A percentile compares a stretch with the other conserved stretches of the same genome.
Evolutionary conservation across 1,140 invertebrate species (phyloP).

Genomic region (Bemisia tabaci): DNA sequence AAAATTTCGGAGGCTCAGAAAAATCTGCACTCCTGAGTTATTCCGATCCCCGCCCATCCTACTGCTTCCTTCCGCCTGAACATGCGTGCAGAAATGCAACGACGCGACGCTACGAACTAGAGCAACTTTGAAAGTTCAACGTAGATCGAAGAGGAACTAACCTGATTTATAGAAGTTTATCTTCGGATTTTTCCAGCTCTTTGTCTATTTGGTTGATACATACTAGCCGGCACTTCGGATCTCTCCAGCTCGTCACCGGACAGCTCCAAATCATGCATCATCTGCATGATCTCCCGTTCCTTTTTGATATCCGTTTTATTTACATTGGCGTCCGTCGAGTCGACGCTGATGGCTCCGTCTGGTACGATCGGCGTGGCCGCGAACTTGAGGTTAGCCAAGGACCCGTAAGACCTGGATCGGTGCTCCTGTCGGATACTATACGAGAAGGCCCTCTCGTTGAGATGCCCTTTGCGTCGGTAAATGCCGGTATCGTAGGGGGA

Average conservation of each 20-base stretch:
- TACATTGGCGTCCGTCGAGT: conserved; percentile 15
- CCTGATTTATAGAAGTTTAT: background rate
- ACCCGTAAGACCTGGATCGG: conserved; percentile 76
- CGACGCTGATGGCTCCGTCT: conserved; percentile 11
- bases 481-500: conserved; percentile 74
- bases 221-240: conserved; percentile 29
- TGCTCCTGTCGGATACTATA: conserved; percentile 89
- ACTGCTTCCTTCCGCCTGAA: too few relatives aligned
- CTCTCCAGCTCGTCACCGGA: conserved; percentile 60
- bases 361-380: conserved; percentile 40
- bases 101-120: too few relatives aligned
- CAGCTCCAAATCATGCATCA: conserved; percentile 73
- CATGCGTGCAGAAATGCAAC: too few relatives aligned
- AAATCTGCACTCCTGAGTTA: too few relatives aligned
- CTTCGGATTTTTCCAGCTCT: background rate
- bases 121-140: too few relatives aligned
- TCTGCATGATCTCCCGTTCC: conserved; percentile 78
- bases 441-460: conserved; percentile 86
- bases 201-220: background rate
- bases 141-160: too few relatives aligned
- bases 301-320: conserved; percentile 58
- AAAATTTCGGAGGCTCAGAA: too few relatives aligned
- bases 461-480: conserved; percentile 76
- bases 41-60: too few relatives aligned
- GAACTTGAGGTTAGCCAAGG: conserved; percentile 71